Evolutionary conservation across 2,797 vertebrate genomes (phyloP).

Genomic region (Gymnoscopelus microlampas): DNA sequence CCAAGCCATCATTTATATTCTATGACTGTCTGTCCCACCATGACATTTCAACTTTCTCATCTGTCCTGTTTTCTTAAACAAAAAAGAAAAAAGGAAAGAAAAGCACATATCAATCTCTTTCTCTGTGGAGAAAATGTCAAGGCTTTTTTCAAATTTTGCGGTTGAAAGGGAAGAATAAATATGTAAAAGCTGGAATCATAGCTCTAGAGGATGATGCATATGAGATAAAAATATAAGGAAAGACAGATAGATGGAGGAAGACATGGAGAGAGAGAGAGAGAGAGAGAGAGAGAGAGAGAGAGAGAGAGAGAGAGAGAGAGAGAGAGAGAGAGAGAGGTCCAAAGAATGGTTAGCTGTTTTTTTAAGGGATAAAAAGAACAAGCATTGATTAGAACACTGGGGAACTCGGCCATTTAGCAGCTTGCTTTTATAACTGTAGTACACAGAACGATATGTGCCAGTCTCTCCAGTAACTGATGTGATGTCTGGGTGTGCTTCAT

Average conservation of each 20-base stretch:
- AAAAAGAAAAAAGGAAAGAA: no score
- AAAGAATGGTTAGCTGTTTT: constrained; percentile 14
- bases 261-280: not conserved
- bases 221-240: no score
- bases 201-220: not conserved
- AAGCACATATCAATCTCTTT: constrained; percentile 42
- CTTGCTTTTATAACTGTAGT: not conserved
- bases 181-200: constrained; percentile 9
- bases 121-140: constrained; percentile 23
- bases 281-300: not conserved
- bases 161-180: constrained; percentile 34
- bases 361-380: not conserved
- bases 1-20: constrained; percentile 41
- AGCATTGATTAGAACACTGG: constrained; percentile 17
- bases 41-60: constrained; percentile 40
- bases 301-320: not conserved
- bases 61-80: constrained; percentile 45
- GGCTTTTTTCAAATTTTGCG: constrained; percentile 17
- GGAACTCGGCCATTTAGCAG: constrained; percentile 13
- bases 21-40: constrained; percentile 21
- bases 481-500: not conserved
- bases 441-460: not conserved
- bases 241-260: not conserved
- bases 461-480: not conserved
- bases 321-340: not conserved